Conservation (phyloP, 2,113 vertebrate genomes). For the Tupaia tana region DNA sequence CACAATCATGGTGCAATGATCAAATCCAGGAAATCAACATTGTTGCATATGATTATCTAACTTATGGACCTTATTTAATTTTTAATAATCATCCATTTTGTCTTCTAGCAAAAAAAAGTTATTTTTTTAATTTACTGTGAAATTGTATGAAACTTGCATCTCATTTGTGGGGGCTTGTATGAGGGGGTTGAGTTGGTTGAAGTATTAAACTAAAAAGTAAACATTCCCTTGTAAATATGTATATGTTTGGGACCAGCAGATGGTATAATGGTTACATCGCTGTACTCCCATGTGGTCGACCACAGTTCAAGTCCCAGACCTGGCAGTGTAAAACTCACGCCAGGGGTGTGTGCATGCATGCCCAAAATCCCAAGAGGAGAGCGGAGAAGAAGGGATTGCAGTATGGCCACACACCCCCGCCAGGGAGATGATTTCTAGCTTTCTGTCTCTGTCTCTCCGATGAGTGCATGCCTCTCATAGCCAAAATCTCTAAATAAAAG, state of each 20-base stretch:
- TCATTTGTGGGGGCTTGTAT: not conserved
- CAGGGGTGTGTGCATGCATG: too few relatives aligned
- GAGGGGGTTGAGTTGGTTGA: not conserved
- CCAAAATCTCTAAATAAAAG: too few relatives aligned
- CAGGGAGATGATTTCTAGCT: too few relatives aligned
- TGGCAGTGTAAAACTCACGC: too few relatives aligned
- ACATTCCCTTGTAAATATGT: not conserved
- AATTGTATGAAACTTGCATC: not conserved
- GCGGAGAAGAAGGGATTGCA: too few relatives aligned
- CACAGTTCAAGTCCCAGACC: too few relatives aligned
- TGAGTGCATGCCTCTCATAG: too few relatives aligned
- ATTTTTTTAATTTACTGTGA: not conserved
- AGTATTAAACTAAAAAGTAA: slow-evolving; percentile 1
- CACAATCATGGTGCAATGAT: not conserved
- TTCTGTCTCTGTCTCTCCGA: too few relatives aligned
- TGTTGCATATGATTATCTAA: not conserved
- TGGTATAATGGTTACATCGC: too few relatives aligned
- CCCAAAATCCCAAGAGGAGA: too few relatives aligned
- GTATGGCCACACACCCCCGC: too few relatives aligned
- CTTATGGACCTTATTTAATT: not conserved
- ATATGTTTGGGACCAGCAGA: not conserved
- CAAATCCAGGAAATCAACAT: slow-evolving; percentile 30
- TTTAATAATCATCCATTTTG: not conserved
- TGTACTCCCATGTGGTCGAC: too few relatives aligned
- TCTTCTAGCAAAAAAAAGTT: not conserved